Evolutionary conservation across 2,113 vertebrate genomes (phyloP), one percentile per base, ranked within the genome.

Genomic region (Mustelus asterias): DNA sequence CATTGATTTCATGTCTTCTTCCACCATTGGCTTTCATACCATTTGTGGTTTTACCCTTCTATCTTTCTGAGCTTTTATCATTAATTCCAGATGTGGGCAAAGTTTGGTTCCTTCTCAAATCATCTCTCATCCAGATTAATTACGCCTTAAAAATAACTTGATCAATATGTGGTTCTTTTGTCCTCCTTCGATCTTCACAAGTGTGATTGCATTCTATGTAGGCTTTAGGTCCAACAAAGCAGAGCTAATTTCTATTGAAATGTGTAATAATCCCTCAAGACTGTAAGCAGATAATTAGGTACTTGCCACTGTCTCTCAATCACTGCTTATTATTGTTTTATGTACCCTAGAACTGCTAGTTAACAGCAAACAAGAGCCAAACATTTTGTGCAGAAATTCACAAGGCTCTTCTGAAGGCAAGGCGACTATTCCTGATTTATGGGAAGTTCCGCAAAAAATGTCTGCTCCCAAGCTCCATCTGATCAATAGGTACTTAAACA

Each of bases 1-100:
- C 13, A 90, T 90, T 90, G 88, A 90, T 90, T 90, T 90, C 29
- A 90, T 63, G 54, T 88, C 88, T 90, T 60, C 88, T 90, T 63
- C 44, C 26, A 58, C 10, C 88, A 90, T 60, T 90, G 29, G 11
- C 13, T 26, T 63, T 90, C 29, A 33, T 58, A 60, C 54, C 54
- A 33, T 90, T 90, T 90, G 88, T 63, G 3, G 37, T 83, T 83
- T 83, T 83, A 5, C 80, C 37, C 29, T 29, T 63, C 26, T 18
- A 60, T 63, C 54, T 63, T 60, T 29, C 54, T 29, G 22, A 60
- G 54, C 54, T 90, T 60, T 18, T 18, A 60, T 90, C 54, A 60
- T 60, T 33, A 54, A 89, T 58, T 90, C 48, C 54, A 60, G 48
- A 90, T 33, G 26, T 90, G 11, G 54, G 11, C 44, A 24, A 20